Evolutionary conservation across 2,888 invertebrate genomes (phyloP).

Genomic region (Synanthedon vespiformis): DNA sequence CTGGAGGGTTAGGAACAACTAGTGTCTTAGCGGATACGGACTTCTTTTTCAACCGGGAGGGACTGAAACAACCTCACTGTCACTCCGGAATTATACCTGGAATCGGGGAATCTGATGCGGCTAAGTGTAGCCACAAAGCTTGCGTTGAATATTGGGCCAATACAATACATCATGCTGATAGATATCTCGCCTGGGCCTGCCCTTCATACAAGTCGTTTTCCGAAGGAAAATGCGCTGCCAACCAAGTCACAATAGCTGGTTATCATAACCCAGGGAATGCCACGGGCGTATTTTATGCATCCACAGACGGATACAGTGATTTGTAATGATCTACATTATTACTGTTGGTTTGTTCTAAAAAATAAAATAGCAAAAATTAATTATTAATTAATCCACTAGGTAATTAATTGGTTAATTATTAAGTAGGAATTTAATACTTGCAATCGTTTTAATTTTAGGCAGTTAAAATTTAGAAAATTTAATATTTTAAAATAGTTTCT

Average conservation of each 20-base stretch:
- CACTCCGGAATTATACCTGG: constrained; percentile 39
- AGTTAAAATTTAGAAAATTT: too few relatives aligned
- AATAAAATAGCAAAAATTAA: too few relatives aligned
- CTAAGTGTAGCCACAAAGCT: constrained; percentile 56
- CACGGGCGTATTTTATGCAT: constrained; percentile 52
- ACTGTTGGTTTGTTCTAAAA: too few relatives aligned
- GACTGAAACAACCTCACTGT: constrained; percentile 68
- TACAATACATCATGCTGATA: constrained; percentile 36
- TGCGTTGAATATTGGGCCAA: constrained; percentile 45
- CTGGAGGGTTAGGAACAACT: constrained; percentile 63
- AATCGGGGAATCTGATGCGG: constrained; percentile 44
- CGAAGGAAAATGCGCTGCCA: constrained; percentile 39
- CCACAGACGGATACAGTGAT: constrained; percentile 33
- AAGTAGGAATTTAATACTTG: too few relatives aligned
- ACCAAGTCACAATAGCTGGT: constrained; percentile 49
- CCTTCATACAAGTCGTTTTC: constrained; percentile 39
- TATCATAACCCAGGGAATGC: constrained; percentile 55
- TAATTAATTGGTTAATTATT: too few relatives aligned
- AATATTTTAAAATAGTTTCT: too few relatives aligned
- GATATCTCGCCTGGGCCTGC: constrained; percentile 48
- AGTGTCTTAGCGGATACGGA: constrained; percentile 67
- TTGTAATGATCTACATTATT: background rate
- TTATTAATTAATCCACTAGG: too few relatives aligned
- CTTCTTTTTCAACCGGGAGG: constrained; percentile 71
- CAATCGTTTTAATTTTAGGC: too few relatives aligned